These are phyloP conservation scores for Notolabrus celidotus DNA, from an alignment of 2,797 vertebrate genomes.

Conservation along the genomic window DNA sequence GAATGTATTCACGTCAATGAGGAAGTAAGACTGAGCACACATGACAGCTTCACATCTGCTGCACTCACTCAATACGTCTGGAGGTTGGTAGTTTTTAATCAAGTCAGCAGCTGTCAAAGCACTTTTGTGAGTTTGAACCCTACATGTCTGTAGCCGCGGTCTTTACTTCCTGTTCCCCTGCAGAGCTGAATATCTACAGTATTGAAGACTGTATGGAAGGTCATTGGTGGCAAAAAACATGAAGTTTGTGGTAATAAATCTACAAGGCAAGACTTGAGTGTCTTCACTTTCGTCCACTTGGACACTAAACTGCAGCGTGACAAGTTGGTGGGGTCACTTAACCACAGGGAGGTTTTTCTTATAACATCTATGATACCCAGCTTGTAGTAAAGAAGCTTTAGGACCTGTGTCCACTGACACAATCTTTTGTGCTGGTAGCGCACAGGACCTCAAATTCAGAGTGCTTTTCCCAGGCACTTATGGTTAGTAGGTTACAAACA, in stretches of 20 bases:
- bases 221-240: too few species aligned
- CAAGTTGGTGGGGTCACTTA: too few species aligned
- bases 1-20: background rate
- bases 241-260: background rate
- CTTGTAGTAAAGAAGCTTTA: too few species aligned
- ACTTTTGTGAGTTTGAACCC: background rate
- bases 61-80: slow-evolving; percentile 4
- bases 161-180: background rate
- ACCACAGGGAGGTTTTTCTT: too few species aligned
- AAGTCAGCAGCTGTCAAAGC: slow-evolving; percentile 44
- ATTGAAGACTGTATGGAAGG: background rate
- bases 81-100: slow-evolving; percentile 4
- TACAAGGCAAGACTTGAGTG: background rate
- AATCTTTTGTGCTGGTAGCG: too few species aligned
- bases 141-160: background rate
- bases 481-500: too few species aligned
- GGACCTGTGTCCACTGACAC: too few species aligned
- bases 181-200: background rate
- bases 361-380: too few species aligned
- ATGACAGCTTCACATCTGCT: slow-evolving; percentile 8
- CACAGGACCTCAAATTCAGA: too few species aligned
- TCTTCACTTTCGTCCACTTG: too few species aligned
- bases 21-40: slow-evolving; percentile 21
- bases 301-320: too few species aligned
- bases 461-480: too few species aligned